Conservation (phyloP, 2,113 vertebrate genomes). For the Chiloscyllium plagiosum region DNA sequence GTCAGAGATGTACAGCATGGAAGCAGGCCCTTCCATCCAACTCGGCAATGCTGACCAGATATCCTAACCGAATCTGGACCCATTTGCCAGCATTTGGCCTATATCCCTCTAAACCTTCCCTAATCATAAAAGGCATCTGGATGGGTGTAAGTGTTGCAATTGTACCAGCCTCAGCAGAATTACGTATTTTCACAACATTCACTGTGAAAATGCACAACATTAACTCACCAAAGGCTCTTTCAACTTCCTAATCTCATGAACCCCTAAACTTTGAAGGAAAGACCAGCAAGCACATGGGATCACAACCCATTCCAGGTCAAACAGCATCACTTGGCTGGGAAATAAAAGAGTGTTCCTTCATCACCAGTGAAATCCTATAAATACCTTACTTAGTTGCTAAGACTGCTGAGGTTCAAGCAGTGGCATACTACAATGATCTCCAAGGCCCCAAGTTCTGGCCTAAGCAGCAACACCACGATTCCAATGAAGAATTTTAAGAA, state of each 20-base stretch:
- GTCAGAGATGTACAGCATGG: no score
- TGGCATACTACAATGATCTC: not conserved
- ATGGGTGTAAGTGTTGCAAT: no score
- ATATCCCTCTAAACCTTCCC: no score
- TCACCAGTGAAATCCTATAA: not conserved
- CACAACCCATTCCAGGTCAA: not conserved
- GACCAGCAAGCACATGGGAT: not conserved
- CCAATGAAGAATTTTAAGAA: not conserved
- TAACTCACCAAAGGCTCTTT: not conserved
- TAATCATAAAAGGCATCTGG: no score
- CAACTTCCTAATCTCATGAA: not conserved
- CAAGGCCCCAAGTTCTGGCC: not conserved
- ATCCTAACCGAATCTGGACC: no score
- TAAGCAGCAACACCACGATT: not conserved
- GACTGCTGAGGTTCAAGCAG: no score
- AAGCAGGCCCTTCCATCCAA: no score
- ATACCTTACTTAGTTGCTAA: not conserved
- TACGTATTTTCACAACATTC: no score
- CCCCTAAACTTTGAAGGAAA: not conserved
- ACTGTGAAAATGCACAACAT: not conserved
- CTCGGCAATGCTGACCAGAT: no score
- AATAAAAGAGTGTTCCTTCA: not conserved
- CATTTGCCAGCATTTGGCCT: no score
- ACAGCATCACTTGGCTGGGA: not conserved
- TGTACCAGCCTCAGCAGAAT: no score